These are phyloP conservation scores for Pseudopleuronectes americanus DNA, from an alignment of 2,797 vertebrate genomes.

Conservation along the genomic window DNA sequence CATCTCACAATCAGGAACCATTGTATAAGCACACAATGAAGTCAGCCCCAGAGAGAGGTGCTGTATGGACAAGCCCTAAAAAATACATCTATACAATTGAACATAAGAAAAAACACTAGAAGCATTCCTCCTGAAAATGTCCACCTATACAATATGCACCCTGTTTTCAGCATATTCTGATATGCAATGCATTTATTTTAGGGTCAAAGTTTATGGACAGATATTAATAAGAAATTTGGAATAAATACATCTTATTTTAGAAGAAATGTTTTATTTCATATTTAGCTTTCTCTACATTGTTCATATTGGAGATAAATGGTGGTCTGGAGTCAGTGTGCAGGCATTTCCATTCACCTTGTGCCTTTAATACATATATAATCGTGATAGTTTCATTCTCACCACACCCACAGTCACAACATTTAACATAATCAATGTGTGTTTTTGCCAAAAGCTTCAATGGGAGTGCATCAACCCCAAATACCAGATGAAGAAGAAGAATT, in stretches of 20 bases:
- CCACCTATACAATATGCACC: neutral
- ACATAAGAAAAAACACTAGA: neutral
- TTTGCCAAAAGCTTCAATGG: conserved; percentile 90
- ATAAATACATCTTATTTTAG: neutral
- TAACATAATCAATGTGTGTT: conserved; percentile 23
- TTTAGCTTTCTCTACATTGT: too few species aligned
- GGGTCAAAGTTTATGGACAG: neutral
- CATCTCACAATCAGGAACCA: too few species aligned
- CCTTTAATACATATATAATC: neutral
- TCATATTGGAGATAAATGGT: too few species aligned
- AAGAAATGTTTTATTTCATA: neutral
- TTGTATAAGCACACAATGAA: too few species aligned
- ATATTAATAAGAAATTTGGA: too few species aligned
- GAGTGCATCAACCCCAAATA: conserved; percentile 99
- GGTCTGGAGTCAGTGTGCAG: neutral
- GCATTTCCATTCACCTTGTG: neutral
- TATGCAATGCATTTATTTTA: neutral
- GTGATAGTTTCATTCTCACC: conserved; percentile 3
- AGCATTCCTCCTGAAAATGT: neutral
- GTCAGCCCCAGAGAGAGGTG: neutral
- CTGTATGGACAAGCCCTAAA: neutral
- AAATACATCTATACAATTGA: too few species aligned
- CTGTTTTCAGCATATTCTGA: neutral
- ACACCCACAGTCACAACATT: neutral
- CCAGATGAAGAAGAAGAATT: conserved; percentile 98